These are phyloP conservation scores for Ophthalmolycus amberensis DNA, from an alignment of 2,113 vertebrate species.

Conservation along the genomic window DNA sequence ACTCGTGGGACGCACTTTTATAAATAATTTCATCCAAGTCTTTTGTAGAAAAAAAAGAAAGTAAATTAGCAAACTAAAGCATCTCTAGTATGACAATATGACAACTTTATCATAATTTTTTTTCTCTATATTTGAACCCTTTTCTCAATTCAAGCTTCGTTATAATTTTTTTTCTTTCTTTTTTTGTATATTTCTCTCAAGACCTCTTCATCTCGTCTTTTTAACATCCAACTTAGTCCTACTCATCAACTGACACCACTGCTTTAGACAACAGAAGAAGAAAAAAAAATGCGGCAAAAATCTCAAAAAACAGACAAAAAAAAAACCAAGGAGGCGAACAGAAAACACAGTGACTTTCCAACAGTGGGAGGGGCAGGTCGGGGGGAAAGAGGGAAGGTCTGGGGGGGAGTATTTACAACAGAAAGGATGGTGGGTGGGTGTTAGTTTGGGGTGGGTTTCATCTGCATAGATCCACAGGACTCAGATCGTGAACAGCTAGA, in stretches of 20 bases:
- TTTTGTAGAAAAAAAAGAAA: constrained; percentile 86
- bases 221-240: constrained; percentile 75
- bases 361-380: constrained; percentile 35
- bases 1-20: constrained; percentile 83
- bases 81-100: constrained; percentile 86
- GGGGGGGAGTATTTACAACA: constrained; percentile 77
- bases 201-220: constrained; percentile 73
- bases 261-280: constrained; percentile 74
- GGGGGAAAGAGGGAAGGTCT: background rate
- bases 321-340: constrained; percentile 72
- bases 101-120: constrained; percentile 81
- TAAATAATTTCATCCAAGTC: constrained; percentile 86
- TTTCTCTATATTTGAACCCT: constrained; percentile 80
- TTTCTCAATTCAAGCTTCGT: constrained; percentile 71
- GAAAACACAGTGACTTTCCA: constrained; percentile 75
- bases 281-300: constrained; percentile 71
- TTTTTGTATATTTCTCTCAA: constrained; percentile 54
- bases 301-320: constrained; percentile 66
- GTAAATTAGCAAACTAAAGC: constrained; percentile 84
- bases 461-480: constrained; percentile 83
- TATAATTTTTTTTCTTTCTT: constrained; percentile 50
- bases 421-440: constrained; percentile 60
- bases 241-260: constrained; percentile 79
- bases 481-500: constrained; percentile 64
- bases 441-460: constrained; percentile 50